Percentiles rank a stretch among this genome's conserved stretches.
Evolutionary conservation across 2,113 vertebrate genomes (phyloP).

Genomic region (Corythornis vintsioides): DNA sequence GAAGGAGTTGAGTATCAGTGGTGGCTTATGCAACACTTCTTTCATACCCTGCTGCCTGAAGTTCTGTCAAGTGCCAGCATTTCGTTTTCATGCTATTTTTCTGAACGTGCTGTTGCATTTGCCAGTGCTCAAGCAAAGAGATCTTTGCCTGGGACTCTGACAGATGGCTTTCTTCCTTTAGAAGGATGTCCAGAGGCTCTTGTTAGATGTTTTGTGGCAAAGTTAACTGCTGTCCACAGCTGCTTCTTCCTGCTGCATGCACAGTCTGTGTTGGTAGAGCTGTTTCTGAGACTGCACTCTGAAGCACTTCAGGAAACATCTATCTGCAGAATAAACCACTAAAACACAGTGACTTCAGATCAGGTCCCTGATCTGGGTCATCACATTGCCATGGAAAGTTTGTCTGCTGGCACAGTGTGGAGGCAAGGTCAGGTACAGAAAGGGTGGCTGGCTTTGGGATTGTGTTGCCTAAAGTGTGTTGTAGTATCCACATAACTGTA

Average conservation of each 20-base stretch:
- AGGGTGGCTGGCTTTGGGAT: neutral
- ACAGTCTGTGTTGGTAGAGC: neutral
- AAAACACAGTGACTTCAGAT: neutral
- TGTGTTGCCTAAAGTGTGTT: neutral
- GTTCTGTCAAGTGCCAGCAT: neutral
- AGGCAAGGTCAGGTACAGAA: neutral
- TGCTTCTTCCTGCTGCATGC: neutral
- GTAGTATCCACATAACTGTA: neutral
- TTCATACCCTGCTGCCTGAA: neutral
- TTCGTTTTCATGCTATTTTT: neutral
- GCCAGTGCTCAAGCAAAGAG: neutral
- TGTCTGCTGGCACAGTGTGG: neutral
- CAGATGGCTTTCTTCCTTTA: neutral
- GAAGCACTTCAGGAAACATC: neutral
- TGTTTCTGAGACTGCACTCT: neutral
- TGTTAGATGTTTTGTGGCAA: neutral
- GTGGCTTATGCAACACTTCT: accelerated
- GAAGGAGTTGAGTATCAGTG: neutral
- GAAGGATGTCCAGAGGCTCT: neutral
- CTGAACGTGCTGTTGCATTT: neutral
- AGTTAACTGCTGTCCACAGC: neutral
- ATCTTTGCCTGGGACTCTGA: neutral
- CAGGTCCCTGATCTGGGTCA: neutral
- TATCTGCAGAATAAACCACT: neutral
- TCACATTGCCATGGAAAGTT: neutral